Base-by-base conservation (phyloP, 2,797 vertebrate genomes). In the Sebastes matsubarae region DNA sequence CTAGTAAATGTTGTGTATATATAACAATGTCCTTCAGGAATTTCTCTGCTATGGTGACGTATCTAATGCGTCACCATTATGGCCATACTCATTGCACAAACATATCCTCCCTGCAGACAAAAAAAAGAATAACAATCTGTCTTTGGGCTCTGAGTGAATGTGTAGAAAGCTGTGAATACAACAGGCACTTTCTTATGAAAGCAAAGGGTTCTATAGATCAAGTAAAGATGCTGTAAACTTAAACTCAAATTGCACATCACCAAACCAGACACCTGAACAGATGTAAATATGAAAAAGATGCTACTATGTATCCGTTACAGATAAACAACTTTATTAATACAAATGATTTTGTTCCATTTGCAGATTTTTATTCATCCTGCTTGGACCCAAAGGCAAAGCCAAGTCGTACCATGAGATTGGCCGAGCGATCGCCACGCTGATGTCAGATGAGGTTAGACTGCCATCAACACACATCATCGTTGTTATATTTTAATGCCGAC, bases 381-480 rank as follows among this genome's bases (percentile, higher is more conserved):
- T 99, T 68, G 99, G 99, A 92, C 99, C 99, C 12, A 99, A 99
- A 95, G 99, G 99, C 73, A 99, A 99, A 96, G 98, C 96, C 14
- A 99, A 98, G 92, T 99, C 98, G 1, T 99, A 99, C 79, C 98
- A 99, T 66, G 99, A 99, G 95, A 99, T 99, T 1, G 99, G 99
- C 83, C 92, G 99, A 94, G 96, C 98, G 76, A 99, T 99, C 3
- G 99, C 98, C 61, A 99, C 99, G 0, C 94, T 99, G 92, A 99
- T 99, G 99, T 98, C 99, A 0, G 99, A 99, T 24, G 99, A 99
- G 97, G 98, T 99, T 82, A 63, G 95, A 36, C 42, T 11, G 24
- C 14, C 4, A 3, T 57, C 54, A 60, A 63, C 30, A 25, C 36
- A 16, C 27, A 14, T 36, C 2, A 6, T 7, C 30, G 0, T 8